Base-by-base conservation (phyloP, 2,888 invertebrate species). In the Luperina nickerlii region DNA sequence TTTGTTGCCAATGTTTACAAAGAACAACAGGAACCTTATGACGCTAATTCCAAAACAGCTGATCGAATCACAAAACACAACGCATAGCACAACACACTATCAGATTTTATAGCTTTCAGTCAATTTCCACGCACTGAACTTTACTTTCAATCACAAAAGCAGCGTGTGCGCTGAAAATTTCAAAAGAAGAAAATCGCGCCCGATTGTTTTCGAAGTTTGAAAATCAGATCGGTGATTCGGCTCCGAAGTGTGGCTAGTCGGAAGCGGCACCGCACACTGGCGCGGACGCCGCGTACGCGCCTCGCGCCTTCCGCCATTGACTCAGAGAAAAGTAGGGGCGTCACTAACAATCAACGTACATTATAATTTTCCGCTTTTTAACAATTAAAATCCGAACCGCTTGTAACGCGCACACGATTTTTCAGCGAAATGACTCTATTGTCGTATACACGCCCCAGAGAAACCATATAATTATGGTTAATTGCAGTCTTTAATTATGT, bases 251-350 rank as follows among this genome's bases (percentile, higher is more conserved):
- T 94, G 93, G 91, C 93, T 91, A 92, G 94, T 94, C 93, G 95
- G 95, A 95, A 95, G 94, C 94, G 93, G 91, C 90, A 91, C 90
- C 92, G 93, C 94, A 93, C 92, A 96, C 96, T 96, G 95, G 90
- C 92, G 90, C 90, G 88, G 89, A 85, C 87, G 86, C 87, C 88
- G 91, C 90, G 92, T 89, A 86, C 87, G 90, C 91, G 89, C 83
- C 90, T 89, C 82, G 83, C 89, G 82, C 79, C 87, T 90, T 87
- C 90, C 86, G 89, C 91, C 92, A 92, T 91, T 94, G 94, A 94
- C 83, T 93, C 95, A 94, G 94, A 93, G 95, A 94, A 95, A 94
- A 95, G 94, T 95, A 96, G 96, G 96, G 96, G 94, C 94, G 95
- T 93, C 95, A 94, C 94, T 76, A 91, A 90, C 89, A 92, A 89